phyloP scores from a whole-genome alignment of 2,888 invertebrate genomes.

The Bellardia pandia region DNA sequence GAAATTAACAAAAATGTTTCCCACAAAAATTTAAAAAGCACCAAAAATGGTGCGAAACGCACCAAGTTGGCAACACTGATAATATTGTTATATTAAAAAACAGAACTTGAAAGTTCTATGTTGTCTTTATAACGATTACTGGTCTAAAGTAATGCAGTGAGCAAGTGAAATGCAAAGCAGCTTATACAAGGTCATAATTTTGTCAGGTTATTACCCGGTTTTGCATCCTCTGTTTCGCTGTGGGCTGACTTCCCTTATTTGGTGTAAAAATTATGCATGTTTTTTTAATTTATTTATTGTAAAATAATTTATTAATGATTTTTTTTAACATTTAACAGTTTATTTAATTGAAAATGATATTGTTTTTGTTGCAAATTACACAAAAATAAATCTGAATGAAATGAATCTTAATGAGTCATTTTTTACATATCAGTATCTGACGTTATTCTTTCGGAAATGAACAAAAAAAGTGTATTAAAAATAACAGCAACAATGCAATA shows the following conservation, averaged over 20 bases:
- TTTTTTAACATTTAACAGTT: not conserved
- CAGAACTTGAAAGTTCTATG: too few species aligned
- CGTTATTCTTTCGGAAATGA: not conserved
- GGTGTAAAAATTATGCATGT: constrained; percentile 7
- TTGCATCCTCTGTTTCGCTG: not conserved
- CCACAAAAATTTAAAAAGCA: too few species aligned
- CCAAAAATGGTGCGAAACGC: too few species aligned
- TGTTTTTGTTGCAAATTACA: not conserved
- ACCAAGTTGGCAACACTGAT: too few species aligned
- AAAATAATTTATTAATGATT: constrained; percentile 16
- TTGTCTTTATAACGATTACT: too few species aligned
- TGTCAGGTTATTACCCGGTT: not conserved
- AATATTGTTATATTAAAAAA: too few species aligned
- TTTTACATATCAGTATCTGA: constrained; percentile 12
- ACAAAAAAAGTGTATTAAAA: not conserved
- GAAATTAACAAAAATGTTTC: too few species aligned
- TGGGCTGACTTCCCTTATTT: constrained; percentile 33
- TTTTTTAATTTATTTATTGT: constrained; percentile 4
- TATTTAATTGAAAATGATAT: not conserved
- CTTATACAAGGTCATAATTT: constrained; percentile 11
- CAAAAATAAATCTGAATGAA: constrained; percentile 1
- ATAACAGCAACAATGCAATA: not conserved
- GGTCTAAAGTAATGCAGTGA: not conserved
- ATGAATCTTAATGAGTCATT: constrained; percentile 43
- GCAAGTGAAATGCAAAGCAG: not conserved